phyloP scores from a whole-genome alignment of 2,888 invertebrate species.

The Asteroscopus sphinx region DNA sequence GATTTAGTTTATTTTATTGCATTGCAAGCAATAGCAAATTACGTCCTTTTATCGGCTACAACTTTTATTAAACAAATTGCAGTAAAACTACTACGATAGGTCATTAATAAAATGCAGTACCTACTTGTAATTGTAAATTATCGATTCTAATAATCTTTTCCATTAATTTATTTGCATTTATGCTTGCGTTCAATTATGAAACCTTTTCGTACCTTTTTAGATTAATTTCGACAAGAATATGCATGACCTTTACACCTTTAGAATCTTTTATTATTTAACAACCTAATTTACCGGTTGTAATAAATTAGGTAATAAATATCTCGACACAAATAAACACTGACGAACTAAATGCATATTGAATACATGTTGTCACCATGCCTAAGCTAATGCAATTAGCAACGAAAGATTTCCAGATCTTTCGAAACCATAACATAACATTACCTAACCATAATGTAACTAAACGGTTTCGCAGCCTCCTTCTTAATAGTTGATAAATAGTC shows the following conservation, averaged over 20 bases:
- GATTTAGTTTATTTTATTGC: too few species aligned
- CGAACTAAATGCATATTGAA: not conserved
- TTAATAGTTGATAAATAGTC: conserved; percentile 18
- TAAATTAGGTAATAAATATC: not conserved
- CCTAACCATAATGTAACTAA: conserved; percentile 32
- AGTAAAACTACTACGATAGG: not conserved
- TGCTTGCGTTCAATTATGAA: not conserved
- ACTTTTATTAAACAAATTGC: too few species aligned
- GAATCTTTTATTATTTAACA: too few species aligned
- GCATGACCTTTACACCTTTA: not conserved
- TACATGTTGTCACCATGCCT: conserved; percentile 10
- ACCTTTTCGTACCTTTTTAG: not conserved
- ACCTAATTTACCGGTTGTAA: too few species aligned
- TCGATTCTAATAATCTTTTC: not conserved
- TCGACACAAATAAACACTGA: conserved; percentile 2
- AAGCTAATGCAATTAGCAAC: conserved; percentile 39
- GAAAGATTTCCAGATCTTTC: conserved; percentile 37
- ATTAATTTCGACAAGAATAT: not conserved
- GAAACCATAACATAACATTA: too few species aligned
- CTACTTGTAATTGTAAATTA: not conserved
- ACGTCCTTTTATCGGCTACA: too few species aligned
- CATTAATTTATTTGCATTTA: not conserved
- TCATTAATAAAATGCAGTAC: not conserved
- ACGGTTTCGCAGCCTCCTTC: conserved; percentile 27
- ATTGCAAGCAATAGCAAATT: not conserved